Conservation (phyloP, 2,888 invertebrate genomes). For the Globia sparganii region DNA sequence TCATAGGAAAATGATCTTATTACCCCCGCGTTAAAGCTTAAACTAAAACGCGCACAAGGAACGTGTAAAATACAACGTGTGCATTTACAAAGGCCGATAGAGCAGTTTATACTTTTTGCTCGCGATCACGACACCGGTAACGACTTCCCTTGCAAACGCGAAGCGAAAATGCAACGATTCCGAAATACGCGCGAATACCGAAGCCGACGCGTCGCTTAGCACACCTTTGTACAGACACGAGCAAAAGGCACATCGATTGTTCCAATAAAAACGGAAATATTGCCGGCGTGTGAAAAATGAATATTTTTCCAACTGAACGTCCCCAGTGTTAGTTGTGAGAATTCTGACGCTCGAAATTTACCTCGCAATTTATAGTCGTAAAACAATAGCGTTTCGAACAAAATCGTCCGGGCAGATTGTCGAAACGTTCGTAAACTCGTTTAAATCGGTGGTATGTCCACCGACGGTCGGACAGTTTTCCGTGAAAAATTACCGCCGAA, state of each 20-base stretch:
- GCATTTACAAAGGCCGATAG: slow-evolving; percentile 76
- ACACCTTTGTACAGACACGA: slow-evolving; percentile 76
- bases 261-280: slow-evolving; percentile 84
- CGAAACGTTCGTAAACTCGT: slow-evolving; percentile 76
- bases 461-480: slow-evolving; percentile 74
- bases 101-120: slow-evolving; percentile 77
- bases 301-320: slow-evolving; percentile 77
- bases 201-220: slow-evolving; percentile 69
- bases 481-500: slow-evolving; percentile 81
- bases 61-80: slow-evolving; percentile 65
- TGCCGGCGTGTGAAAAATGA: slow-evolving; percentile 80
- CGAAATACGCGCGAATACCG: slow-evolving; percentile 77
- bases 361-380: slow-evolving; percentile 66
- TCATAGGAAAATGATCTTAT: slow-evolving; percentile 54
- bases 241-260: slow-evolving; percentile 82
- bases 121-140: slow-evolving; percentile 80
- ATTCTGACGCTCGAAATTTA: slow-evolving; percentile 72
- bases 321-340: slow-evolving; percentile 56
- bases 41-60: slow-evolving; percentile 40
- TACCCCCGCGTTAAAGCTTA: slow-evolving; percentile 52
- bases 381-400: slow-evolving; percentile 60
- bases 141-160: slow-evolving; percentile 82
- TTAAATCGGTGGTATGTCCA: slow-evolving; percentile 73
- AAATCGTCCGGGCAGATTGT: slow-evolving; percentile 68
- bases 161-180: slow-evolving; percentile 78